Base-by-base conservation (phyloP, 2,888 invertebrate genomes). In the Liodrosophila aerea region DNA sequence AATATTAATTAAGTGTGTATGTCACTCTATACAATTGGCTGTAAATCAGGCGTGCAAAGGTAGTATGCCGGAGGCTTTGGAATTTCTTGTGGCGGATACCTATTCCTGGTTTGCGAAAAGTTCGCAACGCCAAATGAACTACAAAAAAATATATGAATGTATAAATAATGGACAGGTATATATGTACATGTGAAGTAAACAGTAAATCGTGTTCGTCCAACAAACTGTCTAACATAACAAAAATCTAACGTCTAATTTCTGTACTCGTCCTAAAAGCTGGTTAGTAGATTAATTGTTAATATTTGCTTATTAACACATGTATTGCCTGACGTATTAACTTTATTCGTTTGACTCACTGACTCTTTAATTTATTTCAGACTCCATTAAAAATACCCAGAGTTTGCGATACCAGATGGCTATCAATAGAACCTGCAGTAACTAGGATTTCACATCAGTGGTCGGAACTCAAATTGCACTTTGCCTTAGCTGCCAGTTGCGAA, bases 1-100 rank as follows among this genome's bases (percentile, higher is more conserved):
- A 34, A 36, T 56, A 15, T 51, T 56, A 50, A 39, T 60, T n/a
- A 66, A 52, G 34, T 62, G 65, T 41, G 54, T 59, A 11, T 62
- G 66, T 31, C 59, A 66, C 34, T 59, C 62, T 0, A 39, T 63
- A 29, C 63, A 60, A 45, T 34, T 63, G 44, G 56, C 62, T 30
- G 43, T 66, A 4, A 44, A 36, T 33, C 36, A 33, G 4, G 43
- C 44, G 15, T 53, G 47, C 27, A 56, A 18, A 16, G 9, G 16
- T 18, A 11, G 9, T 34, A 43, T 59, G 16, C 52, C 59, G 7
- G 52, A 45, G 1, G 31, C 22, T 3, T 47, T 53, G 16, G 33
- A 60, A 33, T 53, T 53, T 49, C 37, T 53, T 15, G 37, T 52
- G 18, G 16, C 47, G 30, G 37, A 59, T 27, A 46, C 44, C n/a